A percentile compares a stretch with the other conserved stretches of the same genome.
Evolutionary conservation across 2,113 vertebrate species (phyloP).

Genomic region (Siniperca chuatsi): DNA sequence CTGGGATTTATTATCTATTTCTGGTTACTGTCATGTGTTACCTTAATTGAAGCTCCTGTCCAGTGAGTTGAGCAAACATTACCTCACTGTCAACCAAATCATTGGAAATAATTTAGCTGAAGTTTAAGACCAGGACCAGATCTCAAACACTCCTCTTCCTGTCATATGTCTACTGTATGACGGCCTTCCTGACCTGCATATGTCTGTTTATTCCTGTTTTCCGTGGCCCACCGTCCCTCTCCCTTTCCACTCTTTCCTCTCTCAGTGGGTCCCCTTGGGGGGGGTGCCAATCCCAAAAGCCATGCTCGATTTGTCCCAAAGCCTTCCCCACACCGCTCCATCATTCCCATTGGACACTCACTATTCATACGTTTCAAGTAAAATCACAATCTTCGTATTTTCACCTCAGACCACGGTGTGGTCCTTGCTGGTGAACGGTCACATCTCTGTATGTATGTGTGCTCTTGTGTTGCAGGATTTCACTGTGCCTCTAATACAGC

Average conservation of each 20-base stretch:
- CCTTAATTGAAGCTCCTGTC: too few species aligned
- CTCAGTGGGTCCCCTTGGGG: not conserved
- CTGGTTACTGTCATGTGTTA: not conserved
- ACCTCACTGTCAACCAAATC: not conserved
- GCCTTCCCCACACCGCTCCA: not conserved
- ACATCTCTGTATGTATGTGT: not conserved
- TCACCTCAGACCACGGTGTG: not conserved
- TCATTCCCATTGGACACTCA: not conserved
- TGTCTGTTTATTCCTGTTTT: not conserved
- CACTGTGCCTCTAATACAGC: not conserved
- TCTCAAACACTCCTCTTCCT: not conserved
- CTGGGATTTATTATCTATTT: not conserved
- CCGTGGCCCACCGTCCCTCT: too few species aligned
- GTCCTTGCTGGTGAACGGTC: not conserved
- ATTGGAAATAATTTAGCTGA: not conserved
- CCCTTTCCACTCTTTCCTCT: not conserved
- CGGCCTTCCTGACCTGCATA: not conserved
- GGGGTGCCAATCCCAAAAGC: not conserved
- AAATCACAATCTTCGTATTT: not conserved
- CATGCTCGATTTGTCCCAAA: not conserved
- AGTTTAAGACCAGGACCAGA: constrained; percentile 6
- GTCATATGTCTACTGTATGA: not conserved
- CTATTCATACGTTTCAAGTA: not conserved
- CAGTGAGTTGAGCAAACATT: not conserved
- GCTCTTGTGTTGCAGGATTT: not conserved